These are phyloP conservation scores for Lapara coniferarum DNA, from an alignment of 2,888 invertebrate species.

Conservation along the genomic window DNA sequence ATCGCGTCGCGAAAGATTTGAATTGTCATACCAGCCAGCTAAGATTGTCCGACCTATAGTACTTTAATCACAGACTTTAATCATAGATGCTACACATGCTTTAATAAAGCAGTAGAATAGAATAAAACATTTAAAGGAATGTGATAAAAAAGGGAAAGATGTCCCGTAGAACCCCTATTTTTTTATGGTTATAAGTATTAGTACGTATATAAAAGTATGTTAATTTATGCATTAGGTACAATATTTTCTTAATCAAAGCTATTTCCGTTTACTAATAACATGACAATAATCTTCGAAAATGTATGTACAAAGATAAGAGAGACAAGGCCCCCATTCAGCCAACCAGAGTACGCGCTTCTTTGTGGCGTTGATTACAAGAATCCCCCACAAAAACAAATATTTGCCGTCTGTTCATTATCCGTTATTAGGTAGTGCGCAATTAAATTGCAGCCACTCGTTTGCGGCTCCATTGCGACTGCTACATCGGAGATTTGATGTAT, in stretches of 20 bases:
- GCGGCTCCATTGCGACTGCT: slow-evolving; percentile 26
- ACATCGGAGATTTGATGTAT: not conserved
- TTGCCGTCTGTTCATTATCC: slow-evolving; percentile 76
- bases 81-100: no score
- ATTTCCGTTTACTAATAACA: not conserved
- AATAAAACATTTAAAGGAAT: no score
- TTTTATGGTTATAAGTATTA: no score
- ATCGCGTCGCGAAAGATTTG: no score
- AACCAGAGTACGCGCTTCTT: slow-evolving; percentile 29
- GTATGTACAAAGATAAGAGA: not conserved
- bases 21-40: no score
- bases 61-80: no score
- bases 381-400: slow-evolving; percentile 81
- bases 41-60: no score
- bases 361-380: slow-evolving; percentile 68
- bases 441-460: slow-evolving; percentile 57
- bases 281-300: no score
- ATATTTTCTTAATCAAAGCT: not conserved
- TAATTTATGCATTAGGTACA: not conserved
- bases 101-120: no score
- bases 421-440: slow-evolving; percentile 72
- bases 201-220: no score
- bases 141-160: no score
- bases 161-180: no score
- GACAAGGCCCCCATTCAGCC: slow-evolving; percentile 8